Conservation (phyloP, 2,888 invertebrate species). For the Meiosimyza decipiens region DNA sequence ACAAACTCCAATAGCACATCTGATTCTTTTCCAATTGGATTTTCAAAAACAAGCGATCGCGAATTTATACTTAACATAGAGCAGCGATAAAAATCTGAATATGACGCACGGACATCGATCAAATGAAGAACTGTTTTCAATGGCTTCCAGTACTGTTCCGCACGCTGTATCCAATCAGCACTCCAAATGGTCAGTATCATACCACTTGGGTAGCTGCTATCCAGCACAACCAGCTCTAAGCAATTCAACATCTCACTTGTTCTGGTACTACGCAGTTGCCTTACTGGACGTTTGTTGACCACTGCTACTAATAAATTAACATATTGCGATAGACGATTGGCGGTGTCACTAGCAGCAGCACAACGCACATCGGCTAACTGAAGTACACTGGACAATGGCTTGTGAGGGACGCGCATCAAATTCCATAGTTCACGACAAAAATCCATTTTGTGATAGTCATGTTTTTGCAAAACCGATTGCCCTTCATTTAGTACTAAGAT, state of each 20-base stretch:
- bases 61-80: conserved; percentile 69
- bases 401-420: conserved; percentile 75
- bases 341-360: conserved; percentile 31
- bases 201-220: conserved; percentile 72
- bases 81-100: conserved; percentile 70
- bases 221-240: conserved; percentile 76
- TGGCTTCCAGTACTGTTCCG: conserved; percentile 72
- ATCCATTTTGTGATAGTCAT: conserved; percentile 65
- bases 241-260: conserved; percentile 64
- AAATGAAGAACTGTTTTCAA: conserved; percentile 77
- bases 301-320: conserved; percentile 79
- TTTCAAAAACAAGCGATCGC: conserved; percentile 77
- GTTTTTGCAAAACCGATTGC: conserved; percentile 71
- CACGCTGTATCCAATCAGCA: conserved; percentile 75
- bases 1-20: conserved; percentile 65
- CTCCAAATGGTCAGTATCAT: conserved; percentile 75
- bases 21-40: conserved; percentile 76
- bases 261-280: conserved; percentile 69
- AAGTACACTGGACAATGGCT: conserved; percentile 64
- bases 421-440: conserved; percentile 65
- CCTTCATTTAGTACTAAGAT: conserved; percentile 76
- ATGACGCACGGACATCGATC: conserved; percentile 75
- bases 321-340: conserved; percentile 40
- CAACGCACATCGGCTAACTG: conserved; percentile 58
- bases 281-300: conserved; percentile 72